Evolutionary conservation across 2,888 invertebrate species (phyloP), one percentile per base, ranked within the genome.

Genomic region (Phaonia tiefii): DNA sequence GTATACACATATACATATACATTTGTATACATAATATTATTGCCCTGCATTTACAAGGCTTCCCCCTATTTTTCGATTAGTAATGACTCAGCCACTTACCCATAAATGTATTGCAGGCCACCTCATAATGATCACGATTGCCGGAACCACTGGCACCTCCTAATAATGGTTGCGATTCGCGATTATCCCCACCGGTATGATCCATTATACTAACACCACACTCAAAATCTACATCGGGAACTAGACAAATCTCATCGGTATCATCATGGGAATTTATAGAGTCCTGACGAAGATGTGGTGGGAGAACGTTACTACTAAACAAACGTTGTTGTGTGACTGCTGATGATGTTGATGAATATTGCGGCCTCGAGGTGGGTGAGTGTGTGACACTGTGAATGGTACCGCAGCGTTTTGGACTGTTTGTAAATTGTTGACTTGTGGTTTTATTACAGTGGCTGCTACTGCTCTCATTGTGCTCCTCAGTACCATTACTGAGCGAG

Each of bases 141-240:
- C 92, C 91, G 87, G 95, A 93, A 90, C 94, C 95, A 91, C 96
- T 96, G 88, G 95, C 93, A 92, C 96, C 95, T 91, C 96, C 96
- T 71, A 98, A 93, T 85, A 98, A 94, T 90, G 98, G 98, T 92
- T 98, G 98, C 92, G 96, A 97, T 93, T 98, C 98, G 89, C 97
- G 94, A 92, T 95, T 96, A 83, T 94, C 93, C 84, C 95, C 95
- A 83, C 95, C 95, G 89, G 95, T 94, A 70, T 95, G 95, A 93
- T 96, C 96, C 94, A 96, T 94, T 79, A 86, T 86, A 92, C 94
- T 94, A 17, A 63, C 39, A 91, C 90, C 86, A 91, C 94, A 93
- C 91, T 95, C 95, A 91, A 96, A 97, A 85, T 94, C 94, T 86
- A 97, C 94, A 91, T 96, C 96, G 85, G 96, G 96, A 87, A 96